A percentile compares a stretch with the other conserved stretches of the same genome.
Evolutionary conservation across 1,140 invertebrate species (phyloP).

Genomic region (Temnothorax longispinosus): DNA sequence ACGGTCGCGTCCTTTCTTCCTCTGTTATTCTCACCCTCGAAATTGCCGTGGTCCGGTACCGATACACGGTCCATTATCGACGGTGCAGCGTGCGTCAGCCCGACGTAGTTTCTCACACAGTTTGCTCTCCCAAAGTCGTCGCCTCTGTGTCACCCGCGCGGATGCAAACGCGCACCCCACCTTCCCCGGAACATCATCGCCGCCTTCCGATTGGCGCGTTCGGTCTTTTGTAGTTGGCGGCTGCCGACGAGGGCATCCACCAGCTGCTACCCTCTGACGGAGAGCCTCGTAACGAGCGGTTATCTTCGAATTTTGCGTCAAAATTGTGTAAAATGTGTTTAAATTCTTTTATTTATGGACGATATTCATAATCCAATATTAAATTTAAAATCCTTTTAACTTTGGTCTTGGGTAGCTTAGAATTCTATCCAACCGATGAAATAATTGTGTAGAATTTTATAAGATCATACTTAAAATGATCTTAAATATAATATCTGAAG

Average conservation of each 20-base stretch:
- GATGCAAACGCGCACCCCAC: conserved; percentile 50
- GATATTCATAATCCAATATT: not conserved
- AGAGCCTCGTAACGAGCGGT: not conserved
- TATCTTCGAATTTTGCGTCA: not conserved
- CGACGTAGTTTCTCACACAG: conserved; percentile 72
- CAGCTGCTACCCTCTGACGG: conserved; percentile 80
- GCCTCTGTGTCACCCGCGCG: conserved; percentile 72
- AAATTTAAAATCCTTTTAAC: not conserved
- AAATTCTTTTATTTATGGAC: not conserved
- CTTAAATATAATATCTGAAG: not conserved
- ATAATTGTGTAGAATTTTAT: not conserved
- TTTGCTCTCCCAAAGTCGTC: conserved; percentile 62
- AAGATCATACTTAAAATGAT: not conserved
- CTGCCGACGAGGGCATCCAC: conserved; percentile 67
- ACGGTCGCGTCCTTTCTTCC: not conserved
- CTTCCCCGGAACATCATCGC: conserved; percentile 43
- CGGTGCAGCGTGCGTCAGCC: conserved; percentile 62
- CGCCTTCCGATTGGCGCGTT: conserved; percentile 11
- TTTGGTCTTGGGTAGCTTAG: not conserved
- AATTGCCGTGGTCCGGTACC: conserved; percentile 49
- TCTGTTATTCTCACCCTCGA: not conserved
- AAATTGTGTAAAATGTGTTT: not conserved
- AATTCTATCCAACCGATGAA: not conserved
- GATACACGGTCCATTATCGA: conserved; percentile 76
- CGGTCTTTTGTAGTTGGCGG: conserved; percentile 2